Percentiles rank a stretch among this genome's conserved stretches.
Conservation (phyloP, 1,140 invertebrate genomes). For the Pantala flavescens region DNA sequence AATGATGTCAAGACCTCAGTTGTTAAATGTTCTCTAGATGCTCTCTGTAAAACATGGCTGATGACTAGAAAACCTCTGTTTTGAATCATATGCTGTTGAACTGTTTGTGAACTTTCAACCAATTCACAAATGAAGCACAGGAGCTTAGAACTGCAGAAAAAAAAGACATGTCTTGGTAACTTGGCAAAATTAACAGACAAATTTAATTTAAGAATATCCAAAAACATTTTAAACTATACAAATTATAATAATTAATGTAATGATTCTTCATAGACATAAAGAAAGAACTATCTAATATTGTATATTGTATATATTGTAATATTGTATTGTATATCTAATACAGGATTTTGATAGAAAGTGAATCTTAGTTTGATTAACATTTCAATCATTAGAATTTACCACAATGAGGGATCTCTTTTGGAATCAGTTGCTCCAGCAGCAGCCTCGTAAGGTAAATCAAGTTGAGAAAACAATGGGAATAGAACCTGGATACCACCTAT, state of each 20-base stretch:
- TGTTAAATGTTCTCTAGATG: conserved; percentile 85
- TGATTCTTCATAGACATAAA: too few relatives aligned
- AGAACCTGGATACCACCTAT: conserved; percentile 98
- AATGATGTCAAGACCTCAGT: conserved; percentile 88
- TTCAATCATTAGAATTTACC: conserved; percentile 44
- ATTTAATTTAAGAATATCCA: too few relatives aligned
- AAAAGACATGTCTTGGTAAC: too few relatives aligned
- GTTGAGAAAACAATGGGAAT: conserved; percentile 94
- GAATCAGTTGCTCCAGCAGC: conserved; percentile 52
- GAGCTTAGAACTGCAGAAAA: conserved; percentile 71
- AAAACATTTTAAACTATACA: too few relatives aligned
- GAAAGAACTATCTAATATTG: too few relatives aligned
- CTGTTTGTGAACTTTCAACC: conserved; percentile 89
- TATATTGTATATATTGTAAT: too few relatives aligned
- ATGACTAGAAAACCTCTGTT: conserved; percentile 96
- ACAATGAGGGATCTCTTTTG: conserved; percentile 74
- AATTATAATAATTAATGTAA: too few relatives aligned
- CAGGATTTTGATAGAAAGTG: too few relatives aligned
- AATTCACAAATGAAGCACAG: conserved; percentile 95
- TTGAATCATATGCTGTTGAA: conserved; percentile 98
- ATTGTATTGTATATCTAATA: too few relatives aligned
- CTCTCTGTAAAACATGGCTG: conserved; percentile 90
- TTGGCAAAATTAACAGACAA: too few relatives aligned
- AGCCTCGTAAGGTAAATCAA: conserved; percentile 83
- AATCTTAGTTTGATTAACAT: too few relatives aligned